phyloP scores from a whole-genome alignment of 2,888 invertebrate genomes.

The Rhodophaea formosa region DNA sequence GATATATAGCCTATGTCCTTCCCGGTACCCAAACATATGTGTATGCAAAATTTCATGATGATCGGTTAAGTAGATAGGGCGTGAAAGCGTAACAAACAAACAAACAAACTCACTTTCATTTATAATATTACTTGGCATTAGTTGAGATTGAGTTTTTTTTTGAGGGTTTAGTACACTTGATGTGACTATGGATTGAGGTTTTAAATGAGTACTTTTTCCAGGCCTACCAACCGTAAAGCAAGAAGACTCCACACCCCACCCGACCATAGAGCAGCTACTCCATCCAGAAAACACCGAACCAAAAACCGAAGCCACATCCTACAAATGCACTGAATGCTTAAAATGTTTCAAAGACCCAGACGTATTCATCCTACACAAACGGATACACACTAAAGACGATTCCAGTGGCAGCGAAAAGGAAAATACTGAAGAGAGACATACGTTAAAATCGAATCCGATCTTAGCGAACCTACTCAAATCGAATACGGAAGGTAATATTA shows the following conservation, averaged over 20 bases:
- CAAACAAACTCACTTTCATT: too few species aligned
- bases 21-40: too few species aligned
- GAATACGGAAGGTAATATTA: slow-evolving; percentile 35
- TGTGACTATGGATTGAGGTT: too few species aligned
- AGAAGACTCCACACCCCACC: background rate
- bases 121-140: too few species aligned
- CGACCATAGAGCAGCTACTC: background rate
- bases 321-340: slow-evolving; percentile 59
- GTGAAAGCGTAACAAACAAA: too few species aligned
- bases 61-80: too few species aligned
- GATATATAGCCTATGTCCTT: too few species aligned
- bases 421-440: slow-evolving; percentile 43
- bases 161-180: too few species aligned
- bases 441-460: slow-evolving; percentile 63
- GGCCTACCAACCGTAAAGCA: background rate
- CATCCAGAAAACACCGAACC: slow-evolving; percentile 14
- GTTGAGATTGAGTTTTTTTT: too few species aligned
- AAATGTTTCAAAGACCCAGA: slow-evolving; percentile 75
- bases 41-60: too few species aligned
- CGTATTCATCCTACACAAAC: slow-evolving; percentile 59
- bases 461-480: slow-evolving; percentile 59
- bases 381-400: slow-evolving; percentile 42
- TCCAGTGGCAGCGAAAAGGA: slow-evolving; percentile 44
- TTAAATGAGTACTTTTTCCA: too few species aligned
- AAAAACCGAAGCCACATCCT: slow-evolving; percentile 34